Evolutionary conservation across 1,140 invertebrate species (phyloP), one percentile per base, ranked within the genome.

Genomic region (Coptotermes formosanus): DNA sequence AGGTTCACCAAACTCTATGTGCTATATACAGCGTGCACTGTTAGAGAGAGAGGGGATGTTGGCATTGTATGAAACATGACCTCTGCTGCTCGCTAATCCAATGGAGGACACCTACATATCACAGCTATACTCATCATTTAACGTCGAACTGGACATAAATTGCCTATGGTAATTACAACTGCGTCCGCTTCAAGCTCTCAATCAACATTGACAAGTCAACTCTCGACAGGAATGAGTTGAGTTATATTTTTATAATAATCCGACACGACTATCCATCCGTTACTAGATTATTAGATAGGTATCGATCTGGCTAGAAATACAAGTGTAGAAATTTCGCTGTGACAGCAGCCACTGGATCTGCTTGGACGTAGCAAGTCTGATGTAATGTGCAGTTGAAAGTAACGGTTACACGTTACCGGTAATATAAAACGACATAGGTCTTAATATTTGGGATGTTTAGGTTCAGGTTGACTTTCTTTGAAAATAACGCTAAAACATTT

Each of bases 181-280:
- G 21, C 3, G 55, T 30, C n/a, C 64, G 64, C 64, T 75, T 75
- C 25, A 16, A 75, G 25, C 64, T 75, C 64, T 75, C 64, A 75
- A 75, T 75, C 64, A 75, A 75, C 64, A 75, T 75, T 75, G 64
- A 75, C 64, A 75, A 30, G 64, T 75, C 64, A 75, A n/a, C 64
- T 75, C 64, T 75, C 64, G 64, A 75, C 64, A 75, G 64, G 64
- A 75, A 75, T 75, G 64, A 75, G 9, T 75, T 19, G 9, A 75
- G 64, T 75, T 75, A 75, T 75, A 75, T 75, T 75, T 75, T 75
- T 75, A 30, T 75, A 75, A 25, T 75, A 30, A 30, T 30, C 64
- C 64, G 14, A 14, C n/a, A 25, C 64, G 64, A 3, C 64, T 14
- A 75, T 75, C 64, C 64, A 75, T 75, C 64, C n/a, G 64, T 75